Conservation (phyloP, 2,113 vertebrate species). For the Ictidomys tridecemlineatus region DNA sequence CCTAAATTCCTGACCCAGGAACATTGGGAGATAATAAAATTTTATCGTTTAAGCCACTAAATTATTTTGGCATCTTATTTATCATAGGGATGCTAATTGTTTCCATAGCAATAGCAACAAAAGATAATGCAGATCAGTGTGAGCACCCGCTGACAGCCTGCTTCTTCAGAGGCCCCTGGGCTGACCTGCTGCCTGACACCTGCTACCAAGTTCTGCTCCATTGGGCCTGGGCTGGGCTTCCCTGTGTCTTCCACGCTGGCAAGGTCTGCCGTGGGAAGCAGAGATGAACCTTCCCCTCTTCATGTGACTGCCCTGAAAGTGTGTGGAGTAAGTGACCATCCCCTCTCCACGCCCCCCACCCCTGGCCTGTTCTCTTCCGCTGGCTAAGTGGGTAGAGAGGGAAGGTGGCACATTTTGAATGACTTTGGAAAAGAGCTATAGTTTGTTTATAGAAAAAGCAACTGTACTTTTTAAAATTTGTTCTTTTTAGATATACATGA, state of each 20-base stretch:
- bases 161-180: background rate
- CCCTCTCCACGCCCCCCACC: no score
- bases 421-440: background rate
- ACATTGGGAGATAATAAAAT: slow-evolving; percentile 5
- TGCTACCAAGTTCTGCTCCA: background rate
- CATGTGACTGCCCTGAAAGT: background rate
- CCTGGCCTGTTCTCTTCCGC: background rate
- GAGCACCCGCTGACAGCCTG: background rate
- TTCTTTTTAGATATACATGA: no score
- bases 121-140: background rate
- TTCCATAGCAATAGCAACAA: background rate
- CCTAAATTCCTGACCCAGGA: background rate
- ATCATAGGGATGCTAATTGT: background rate
- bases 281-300: background rate
- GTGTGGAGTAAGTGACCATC: background rate
- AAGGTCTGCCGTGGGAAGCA: background rate
- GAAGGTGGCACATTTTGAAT: background rate
- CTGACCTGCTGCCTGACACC: background rate
- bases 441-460: background rate
- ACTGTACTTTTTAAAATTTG: no score
- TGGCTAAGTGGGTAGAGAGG: background rate
- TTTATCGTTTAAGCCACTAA: background rate
- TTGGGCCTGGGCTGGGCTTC: background rate
- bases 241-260: background rate
- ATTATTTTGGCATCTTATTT: slow-evolving; percentile 18